A percentile compares a stretch with the other conserved stretches of the same genome.
phyloP scores from a whole-genome alignment of 2,888 invertebrate species.

The Branchellion lobata region DNA sequence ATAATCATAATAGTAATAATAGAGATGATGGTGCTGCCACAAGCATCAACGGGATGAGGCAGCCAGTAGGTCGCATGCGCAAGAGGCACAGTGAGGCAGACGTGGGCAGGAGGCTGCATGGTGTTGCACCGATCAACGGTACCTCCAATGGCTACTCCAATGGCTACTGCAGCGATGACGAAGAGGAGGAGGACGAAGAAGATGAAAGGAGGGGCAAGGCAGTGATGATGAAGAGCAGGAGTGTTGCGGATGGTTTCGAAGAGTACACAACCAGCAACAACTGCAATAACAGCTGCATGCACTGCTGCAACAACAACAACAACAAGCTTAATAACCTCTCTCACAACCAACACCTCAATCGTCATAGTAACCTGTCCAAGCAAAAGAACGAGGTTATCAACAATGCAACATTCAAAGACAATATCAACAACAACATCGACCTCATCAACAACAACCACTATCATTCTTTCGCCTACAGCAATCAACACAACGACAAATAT shows the following conservation, averaged over 20 bases:
- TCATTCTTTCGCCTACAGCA: no score
- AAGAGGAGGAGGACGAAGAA: background rate
- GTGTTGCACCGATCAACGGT: no score
- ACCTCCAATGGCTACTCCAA: background rate
- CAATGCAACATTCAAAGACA: no score
- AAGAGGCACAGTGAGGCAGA: no score
- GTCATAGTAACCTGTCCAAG: background rate
- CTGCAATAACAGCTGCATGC: background rate
- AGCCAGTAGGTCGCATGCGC: no score
- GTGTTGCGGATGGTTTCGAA: background rate
- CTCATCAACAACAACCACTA: no score
- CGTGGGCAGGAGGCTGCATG: no score
- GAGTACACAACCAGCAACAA: background rate
- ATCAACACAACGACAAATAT: no score
- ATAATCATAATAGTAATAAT: constrained; percentile 15
- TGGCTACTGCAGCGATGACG: constrained; percentile 7
- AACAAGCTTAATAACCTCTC: background rate
- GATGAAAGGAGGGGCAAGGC: background rate
- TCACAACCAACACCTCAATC: background rate
- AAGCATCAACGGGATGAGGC: background rate
- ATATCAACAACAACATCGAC: no score
- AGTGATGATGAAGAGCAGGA: background rate
- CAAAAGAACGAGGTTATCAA: no score
- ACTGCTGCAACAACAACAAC: background rate
- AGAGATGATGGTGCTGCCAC: background rate